A percentile compares a stretch with the other conserved stretches of the same genome.
phyloP scores from a whole-genome alignment of 2,888 invertebrate species.

The Leucania comma region DNA sequence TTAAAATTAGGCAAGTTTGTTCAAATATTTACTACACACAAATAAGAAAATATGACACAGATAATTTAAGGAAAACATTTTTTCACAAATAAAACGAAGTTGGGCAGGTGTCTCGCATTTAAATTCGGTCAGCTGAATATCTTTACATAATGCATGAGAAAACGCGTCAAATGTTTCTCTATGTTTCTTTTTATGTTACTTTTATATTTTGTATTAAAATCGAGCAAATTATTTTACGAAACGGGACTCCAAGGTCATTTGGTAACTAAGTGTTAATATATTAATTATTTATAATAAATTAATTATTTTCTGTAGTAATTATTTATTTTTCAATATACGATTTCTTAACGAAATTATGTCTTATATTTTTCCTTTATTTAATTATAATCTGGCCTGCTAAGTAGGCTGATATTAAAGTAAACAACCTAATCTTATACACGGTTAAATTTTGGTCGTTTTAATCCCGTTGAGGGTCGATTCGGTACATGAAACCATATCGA shows the following conservation, averaged over 20 bases:
- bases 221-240: not conserved
- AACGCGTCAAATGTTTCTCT: constrained; percentile 40
- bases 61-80: constrained; percentile 17
- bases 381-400: not conserved
- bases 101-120: constrained; percentile 48
- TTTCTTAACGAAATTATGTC: not conserved
- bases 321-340: not conserved
- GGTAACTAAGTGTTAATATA: too few species aligned
- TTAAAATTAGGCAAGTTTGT: too few species aligned
- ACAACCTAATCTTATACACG: too few species aligned
- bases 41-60: not conserved
- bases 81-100: constrained; percentile 24
- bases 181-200: constrained; percentile 7
- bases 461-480: too few species aligned
- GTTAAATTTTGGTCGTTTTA: too few species aligned
- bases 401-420: not conserved
- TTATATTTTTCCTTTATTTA: not conserved
- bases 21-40: not conserved
- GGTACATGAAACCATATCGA: too few species aligned
- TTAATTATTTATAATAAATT: too few species aligned
- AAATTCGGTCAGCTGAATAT: constrained; percentile 54
- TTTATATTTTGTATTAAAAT: not conserved
- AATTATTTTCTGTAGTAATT: not conserved
- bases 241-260: not conserved
- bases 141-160: constrained; percentile 52